Evolutionary conservation across 2,888 invertebrate genomes (phyloP), one percentile per base, ranked within the genome.

Genomic region (Agonopterix heracliana): DNA sequence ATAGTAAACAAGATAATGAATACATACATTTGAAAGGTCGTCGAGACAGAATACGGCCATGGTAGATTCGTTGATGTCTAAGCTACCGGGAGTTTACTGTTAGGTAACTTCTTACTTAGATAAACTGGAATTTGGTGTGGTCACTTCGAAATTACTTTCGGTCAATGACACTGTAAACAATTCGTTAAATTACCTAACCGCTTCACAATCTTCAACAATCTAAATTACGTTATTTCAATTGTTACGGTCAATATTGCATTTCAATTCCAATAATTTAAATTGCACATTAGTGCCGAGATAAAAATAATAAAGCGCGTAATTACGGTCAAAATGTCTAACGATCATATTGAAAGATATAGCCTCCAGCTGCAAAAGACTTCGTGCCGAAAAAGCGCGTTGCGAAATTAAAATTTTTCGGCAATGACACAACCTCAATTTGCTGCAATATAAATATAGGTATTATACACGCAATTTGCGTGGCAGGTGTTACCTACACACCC

Each of bases 21-120:
- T 26, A 26, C 26, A 26, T 26, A 26, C 7, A 26, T 26, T 26
- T 26, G 26, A 26, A 26, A 26, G 26, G 26, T 26, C 26, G 5
- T 26, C 26, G 26, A 26, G 26, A 26, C 26, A 5, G 5, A 26
- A 26, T 26, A 26, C 7, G 26, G 26, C 26, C 3, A 26, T 26
- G 41, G n/a, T 64, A 61, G 67, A 68, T 70, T 61, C 68, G 73
- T 67, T 71, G 81, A 80, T 78, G 81, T 76, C 81, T 77, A 73
- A 77, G 71, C 74, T 71, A 64, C 59, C 55, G 49, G 55, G 56
- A 54, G 60, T 66, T 47, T 49, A 52, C 65, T 60, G 66, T 64
- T 68, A 68, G 58, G 55, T 61, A 64, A 61, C 63, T 67, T 63
- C 64, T 64, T 70, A 64, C 67, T 66, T 62, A 61, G 61, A 60